These are phyloP conservation scores for Troides helena DNA, from an alignment of 2,888 invertebrate genomes.

Conservation along the genomic window DNA sequence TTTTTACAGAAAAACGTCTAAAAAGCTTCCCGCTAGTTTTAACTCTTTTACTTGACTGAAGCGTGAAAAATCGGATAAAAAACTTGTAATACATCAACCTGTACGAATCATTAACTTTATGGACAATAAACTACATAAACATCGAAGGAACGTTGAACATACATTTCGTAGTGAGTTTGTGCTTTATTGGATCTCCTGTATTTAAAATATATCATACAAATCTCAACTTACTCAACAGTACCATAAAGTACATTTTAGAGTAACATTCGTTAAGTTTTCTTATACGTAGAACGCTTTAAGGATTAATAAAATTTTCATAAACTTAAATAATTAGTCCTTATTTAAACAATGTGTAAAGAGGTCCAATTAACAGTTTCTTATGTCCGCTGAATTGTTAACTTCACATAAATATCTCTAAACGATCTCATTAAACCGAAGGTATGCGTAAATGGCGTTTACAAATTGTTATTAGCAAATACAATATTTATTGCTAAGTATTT, in stretches of 20 bases:
- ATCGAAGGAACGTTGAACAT: conserved; percentile 37
- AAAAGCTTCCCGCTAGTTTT: neutral
- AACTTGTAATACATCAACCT: conserved; percentile 29
- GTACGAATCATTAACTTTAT: conserved; percentile 31
- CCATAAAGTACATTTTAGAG: conserved; percentile 18
- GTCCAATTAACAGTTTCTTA: conserved; percentile 10
- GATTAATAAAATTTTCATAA: conserved; percentile 14
- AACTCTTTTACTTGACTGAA: conserved; percentile 10
- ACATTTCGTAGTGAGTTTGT: conserved; percentile 41
- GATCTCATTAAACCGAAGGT: conserved; percentile 6
- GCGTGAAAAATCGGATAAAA: conserved; percentile 30
- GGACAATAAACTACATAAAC: conserved; percentile 44
- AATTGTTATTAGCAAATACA: no score
- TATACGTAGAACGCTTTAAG: conserved; percentile 2
- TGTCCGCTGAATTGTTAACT: neutral
- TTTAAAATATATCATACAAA: conserved; percentile 32
- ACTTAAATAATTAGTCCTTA: conserved; percentile 17
- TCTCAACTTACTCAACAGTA: conserved; percentile 21
- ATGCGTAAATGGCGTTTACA: neutral
- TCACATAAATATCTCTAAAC: conserved; percentile 10
- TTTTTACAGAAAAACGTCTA: neutral
- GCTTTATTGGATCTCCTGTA: conserved; percentile 32
- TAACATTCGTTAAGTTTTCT: conserved; percentile 5
- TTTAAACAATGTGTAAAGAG: conserved; percentile 9
- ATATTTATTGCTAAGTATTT: no score